Conservation (phyloP, 35 echinoderm and acorn worm genomes). For the Eucidaris tribuloides region DNA sequence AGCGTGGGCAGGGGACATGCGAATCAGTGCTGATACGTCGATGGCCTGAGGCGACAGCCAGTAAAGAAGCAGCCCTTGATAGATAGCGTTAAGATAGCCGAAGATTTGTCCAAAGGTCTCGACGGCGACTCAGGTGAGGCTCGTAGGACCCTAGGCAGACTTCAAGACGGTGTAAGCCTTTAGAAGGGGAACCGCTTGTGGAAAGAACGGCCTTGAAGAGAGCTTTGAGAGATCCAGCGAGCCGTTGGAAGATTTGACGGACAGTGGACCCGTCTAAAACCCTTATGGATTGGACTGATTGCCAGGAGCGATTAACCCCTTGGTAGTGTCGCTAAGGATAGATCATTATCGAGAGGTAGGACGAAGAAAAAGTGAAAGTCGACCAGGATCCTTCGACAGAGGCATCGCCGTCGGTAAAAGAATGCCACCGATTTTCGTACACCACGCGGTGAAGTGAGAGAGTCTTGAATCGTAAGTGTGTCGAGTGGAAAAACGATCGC, state of each 20-base stretch:
- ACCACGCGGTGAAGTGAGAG: neutral
- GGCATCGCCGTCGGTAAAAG: constrained; percentile 28
- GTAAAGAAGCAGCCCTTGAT: neutral
- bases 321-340: constrained; percentile 2
- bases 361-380: constrained; percentile 41
- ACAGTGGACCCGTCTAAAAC: constrained; percentile 27
- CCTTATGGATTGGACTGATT: constrained; percentile 30
- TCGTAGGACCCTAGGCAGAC: neutral
- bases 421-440: neutral
- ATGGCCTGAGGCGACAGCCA: neutral
- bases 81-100: neutral
- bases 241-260: too few relatives aligned
- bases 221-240: too few relatives aligned
- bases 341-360: neutral
- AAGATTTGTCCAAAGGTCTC: neutral
- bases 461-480: constrained; percentile 17
- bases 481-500: constrained; percentile 2
- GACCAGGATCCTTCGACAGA: constrained; percentile 27
- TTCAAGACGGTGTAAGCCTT: neutral
- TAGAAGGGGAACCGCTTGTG: neutral
- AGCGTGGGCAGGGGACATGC: neutral
- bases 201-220: neutral
- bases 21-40: neutral
- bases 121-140: neutral
- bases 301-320: constrained; percentile 34